Base-by-base conservation (phyloP, 92 coral and sea anemone species). In the Porites lobata region DNA sequence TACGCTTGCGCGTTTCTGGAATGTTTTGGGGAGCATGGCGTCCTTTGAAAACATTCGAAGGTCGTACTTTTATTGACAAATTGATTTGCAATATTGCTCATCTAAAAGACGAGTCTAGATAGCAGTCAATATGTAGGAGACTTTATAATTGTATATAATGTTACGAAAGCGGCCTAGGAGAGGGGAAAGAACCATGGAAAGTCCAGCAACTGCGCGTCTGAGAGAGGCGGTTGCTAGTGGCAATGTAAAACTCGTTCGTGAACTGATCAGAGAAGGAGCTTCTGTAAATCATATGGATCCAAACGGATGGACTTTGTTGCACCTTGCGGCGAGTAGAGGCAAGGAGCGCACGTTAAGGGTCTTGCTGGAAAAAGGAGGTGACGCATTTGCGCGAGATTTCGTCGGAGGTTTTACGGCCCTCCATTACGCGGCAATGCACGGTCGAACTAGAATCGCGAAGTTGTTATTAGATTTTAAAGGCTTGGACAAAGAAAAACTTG, bases 371-470 rank as follows among this genome's bases (percentile, higher is more conserved):
- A 94, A 93, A 63, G 98, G 96, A 8, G 98, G 96, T 0, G 95
- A 95, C 81, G 95, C 98, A 24, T 91, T 95, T 72, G 96, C 96
- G 21, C 89, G 93, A 56, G 98, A 95, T 91, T 91, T 77, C 10
- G 96, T 95, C 21, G 98, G 98, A 18, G 98, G 98, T 7, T 95
- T 95, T 54, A 95, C 96, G 12, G 96, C 98, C 22, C 65, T 95
- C 56, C 98, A 95, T 76, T 95, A 95, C 87, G 98, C 98, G 0
- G 98, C 98, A 8, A 95, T 95, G 98, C 98, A 95, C 57, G 98
- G 98, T 4, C 81, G 96, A 66, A 95, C 98, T 50, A 87, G 98
- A 79, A 95, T 95, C 67, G 96, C 96, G 19, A 94, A 94, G 32
- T 87, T 95, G 79, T 67, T 95, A 18, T 85, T 95, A 24, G 96